Percentiles rank a stretch among this genome's conserved stretches.
Conservation (phyloP, 1,140 invertebrate species). For the Scaptomyza hsui region DNA sequence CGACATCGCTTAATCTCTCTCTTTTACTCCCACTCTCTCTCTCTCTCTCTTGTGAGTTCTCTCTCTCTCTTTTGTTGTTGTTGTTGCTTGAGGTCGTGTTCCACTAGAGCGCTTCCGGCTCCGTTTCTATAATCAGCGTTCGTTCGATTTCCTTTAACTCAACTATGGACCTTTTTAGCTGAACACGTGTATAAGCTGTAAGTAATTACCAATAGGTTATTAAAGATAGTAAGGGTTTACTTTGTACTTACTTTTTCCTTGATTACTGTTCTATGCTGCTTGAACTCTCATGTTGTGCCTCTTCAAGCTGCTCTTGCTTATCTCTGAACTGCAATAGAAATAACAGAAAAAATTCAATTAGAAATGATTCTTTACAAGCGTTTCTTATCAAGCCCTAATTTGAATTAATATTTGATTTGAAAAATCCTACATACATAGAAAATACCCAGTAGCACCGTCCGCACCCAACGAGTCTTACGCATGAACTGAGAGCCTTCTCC, state of each 20-base stretch:
- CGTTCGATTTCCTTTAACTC: constrained; percentile 53
- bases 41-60: not conserved
- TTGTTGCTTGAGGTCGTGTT: constrained; percentile 62
- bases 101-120: constrained; percentile 71
- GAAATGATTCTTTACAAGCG: not conserved
- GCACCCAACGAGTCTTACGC: constrained; percentile 72
- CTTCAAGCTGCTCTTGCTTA: constrained; percentile 10
- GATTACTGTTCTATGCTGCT: constrained; percentile 2
- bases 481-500: constrained; percentile 57
- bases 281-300: constrained; percentile 22
- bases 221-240: not conserved
- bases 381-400: constrained; percentile 26
- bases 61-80: constrained; percentile 2
- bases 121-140: constrained; percentile 64
- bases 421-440: not conserved
- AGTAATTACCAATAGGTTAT: not conserved
- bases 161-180: constrained; percentile 13
- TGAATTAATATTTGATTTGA: not conserved
- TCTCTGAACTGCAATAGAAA: constrained; percentile 20
- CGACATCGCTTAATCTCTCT: constrained; percentile 46
- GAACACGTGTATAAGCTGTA: constrained; percentile 52
- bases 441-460: constrained; percentile 36
- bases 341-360: constrained; percentile 11
- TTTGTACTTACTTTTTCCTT: constrained; percentile 13
- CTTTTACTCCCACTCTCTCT: not conserved